Evolutionary conservation across 2,888 invertebrate genomes (phyloP), one percentile per base, ranked within the genome.

Genomic region (Tipula confusa): DNA sequence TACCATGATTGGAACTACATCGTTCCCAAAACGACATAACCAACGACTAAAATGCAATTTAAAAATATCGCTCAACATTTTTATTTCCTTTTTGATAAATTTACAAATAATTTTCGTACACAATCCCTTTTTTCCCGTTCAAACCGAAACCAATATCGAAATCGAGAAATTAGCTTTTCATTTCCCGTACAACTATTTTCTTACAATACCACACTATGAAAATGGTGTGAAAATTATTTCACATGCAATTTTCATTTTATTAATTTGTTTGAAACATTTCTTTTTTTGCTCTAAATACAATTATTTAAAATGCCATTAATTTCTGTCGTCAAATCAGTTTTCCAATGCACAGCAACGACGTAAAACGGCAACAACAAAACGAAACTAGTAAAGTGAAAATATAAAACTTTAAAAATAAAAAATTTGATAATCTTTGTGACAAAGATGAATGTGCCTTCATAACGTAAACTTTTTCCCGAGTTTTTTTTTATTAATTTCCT

Each of bases 151-250:
- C n/a, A n/a, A 64, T 24, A 9, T 64, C 64, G 18, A 64, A 33
- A 64, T 64, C 64, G 64, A 64, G 24, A 64, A 64, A 64, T 64
- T 64, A 64, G 64, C 33, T 64, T 64, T 64, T 64, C 64, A 64
- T 64, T 64, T 64, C 64, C 64, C 24, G 64, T 64, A 64, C 18
- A 24, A 24, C 24, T 24, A 64, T 24, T 64, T 64, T 3, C 24
- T 64, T 1, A 7, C 18, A 48, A 11, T 38, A 38, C 31, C 31
- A 31, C 31, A 31, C 31, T 3, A 31, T 31, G 64, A 64, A 64
- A 64, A 64, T 7, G 24, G 64, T 7, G 2, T 24, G 13, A 3
- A 48, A 64, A 64, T 24, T 24, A 9, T 64, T 64, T 9, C 24
- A 64, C 24, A 64, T 64, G 64, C 18, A 64, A 24, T 64, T 64